A percentile compares a stretch with the other conserved stretches of the same genome.
Conservation (phyloP, 2,113 vertebrate species). For the Rhynchopsitta pachyrhyncha region DNA sequence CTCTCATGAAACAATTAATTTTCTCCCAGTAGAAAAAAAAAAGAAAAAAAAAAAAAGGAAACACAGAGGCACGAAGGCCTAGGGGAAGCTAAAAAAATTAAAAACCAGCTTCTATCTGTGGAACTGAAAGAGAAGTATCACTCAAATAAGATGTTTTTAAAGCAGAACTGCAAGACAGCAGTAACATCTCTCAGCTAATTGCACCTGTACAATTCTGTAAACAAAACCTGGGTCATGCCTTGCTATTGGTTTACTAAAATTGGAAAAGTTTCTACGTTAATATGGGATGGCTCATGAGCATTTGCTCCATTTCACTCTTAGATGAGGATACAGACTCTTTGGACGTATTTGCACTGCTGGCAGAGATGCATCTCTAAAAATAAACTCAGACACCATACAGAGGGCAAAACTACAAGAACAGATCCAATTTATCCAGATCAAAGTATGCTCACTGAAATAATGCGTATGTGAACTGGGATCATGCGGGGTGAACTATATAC, state of each 20-base stretch:
- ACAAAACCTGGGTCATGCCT: background rate
- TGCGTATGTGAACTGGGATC: background rate
- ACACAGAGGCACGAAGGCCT: background rate
- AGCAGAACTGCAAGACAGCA: background rate
- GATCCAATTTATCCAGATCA: background rate
- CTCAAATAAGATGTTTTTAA: background rate
- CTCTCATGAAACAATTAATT: background rate
- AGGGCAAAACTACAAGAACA: background rate
- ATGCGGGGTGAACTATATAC: rapidly evolving
- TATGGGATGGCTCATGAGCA: background rate
- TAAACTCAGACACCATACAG: background rate
- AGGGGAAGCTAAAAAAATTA: background rate
- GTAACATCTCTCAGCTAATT: background rate
- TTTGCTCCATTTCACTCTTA: background rate
- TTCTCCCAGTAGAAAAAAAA: background rate
- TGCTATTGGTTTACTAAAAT: background rate
- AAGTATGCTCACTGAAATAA: background rate
- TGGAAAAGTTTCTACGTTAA: background rate
- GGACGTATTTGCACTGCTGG: background rate
- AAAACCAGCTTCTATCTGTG: background rate
- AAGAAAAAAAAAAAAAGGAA: background rate
- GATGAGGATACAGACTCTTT: background rate
- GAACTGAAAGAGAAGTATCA: background rate
- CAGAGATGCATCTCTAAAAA: background rate
- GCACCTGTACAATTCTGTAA: background rate